Evolutionary conservation across 1,140 invertebrate species (phyloP), one percentile per base, ranked within the genome.

Genomic region (Nomia melanderi): DNA sequence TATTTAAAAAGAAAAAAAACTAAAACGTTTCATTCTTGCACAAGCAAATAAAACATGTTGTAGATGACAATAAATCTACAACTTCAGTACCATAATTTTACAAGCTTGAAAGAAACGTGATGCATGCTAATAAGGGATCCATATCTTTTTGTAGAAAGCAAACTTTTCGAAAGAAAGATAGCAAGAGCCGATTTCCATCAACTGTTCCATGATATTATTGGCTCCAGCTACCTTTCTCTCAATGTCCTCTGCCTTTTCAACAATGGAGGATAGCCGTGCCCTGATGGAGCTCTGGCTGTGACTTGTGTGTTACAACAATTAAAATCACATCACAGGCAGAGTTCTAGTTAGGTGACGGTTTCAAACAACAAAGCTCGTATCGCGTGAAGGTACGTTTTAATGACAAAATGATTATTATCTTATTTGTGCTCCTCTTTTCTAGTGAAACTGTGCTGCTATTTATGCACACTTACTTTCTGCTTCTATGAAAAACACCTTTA

Each of bases 251-350:
- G 39, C 60, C 60, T 78, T 82, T 75, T 69, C 64, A 70, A 67
- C 75, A 82, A 78, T 47, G 77, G 79, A 83, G 69, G 44, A 71
- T 88, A 78, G 90, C 91, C 92, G 90, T 90, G 93, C 93, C 95
- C 93, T 93, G 92, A 94, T 94, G 95, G 96, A 93, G 93, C 95
- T 96, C 94, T 93, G 92, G 89, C 95, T 96, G 96, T 96, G 96
- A 96, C 93, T 91, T 96, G 96, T 93, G 91, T 96, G 95, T 94
- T 93, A 71, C 77, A 79, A 84, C 84, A 88, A 89, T 84, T 70
- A 84, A 79, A 91, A 79, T 95, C 96, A 96, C 96, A 97, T 97
- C 96, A 97, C 96, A 97, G 96, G 96, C 96, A 96, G 96, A 97
- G 96, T 96, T 96, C 96, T 96, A 96, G 95, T 96, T 96, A 91